Evolutionary conservation across 30 jellyfish, hydroid and myxozoan genomes (phyloP), one percentile per base, ranked within the genome.

Genomic region (Hydractinia symbiolongicarpus): DNA sequence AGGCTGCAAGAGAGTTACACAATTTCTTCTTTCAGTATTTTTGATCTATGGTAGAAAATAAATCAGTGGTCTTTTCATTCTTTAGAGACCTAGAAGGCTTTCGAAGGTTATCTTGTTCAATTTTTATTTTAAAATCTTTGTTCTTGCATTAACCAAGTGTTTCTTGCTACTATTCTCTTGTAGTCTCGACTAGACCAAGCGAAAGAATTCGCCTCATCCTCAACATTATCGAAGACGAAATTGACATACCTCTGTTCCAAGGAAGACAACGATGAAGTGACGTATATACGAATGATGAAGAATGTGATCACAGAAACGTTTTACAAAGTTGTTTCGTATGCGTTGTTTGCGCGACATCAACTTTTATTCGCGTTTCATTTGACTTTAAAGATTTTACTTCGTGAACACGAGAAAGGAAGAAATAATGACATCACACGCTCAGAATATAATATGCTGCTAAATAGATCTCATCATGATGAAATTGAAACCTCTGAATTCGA

Each of bases 301-400:
- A 81, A 83, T 5, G 60, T 84, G 11, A 61, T 89, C 14, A 90
- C 97, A 4, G 82, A 82, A 55, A 81, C 93, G 14, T 83, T 84
- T 16, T 90, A 90, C 84, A 56, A 87, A 9, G 89, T 81, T 21
- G 97, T 90, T 6, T 84, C 97, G 6, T 89, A 82, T 50, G 90
- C 95, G 9, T 67, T 90, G 72, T 84, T 81, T 61, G 93, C 85
- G 10, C 66, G 84, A 53, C 95, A 84, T 67, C 97, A 81, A 68
- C 49, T 84, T n/a, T 79, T 90, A 60, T 85, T 90, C 54, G 72
- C 93, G 51, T 90, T 90, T 77, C 81, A 90, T 72, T 49, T 84
- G 54, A 79, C 92, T 51, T 79, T 66, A 7, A 62, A 67, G 76
- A 84, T 89, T 5, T 83, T 55, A 83, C 57, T 78, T 84, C 61